These are phyloP conservation scores for Buceros bicornis DNA, from an alignment of 2,797 vertebrate species.

Conservation along the genomic window DNA sequence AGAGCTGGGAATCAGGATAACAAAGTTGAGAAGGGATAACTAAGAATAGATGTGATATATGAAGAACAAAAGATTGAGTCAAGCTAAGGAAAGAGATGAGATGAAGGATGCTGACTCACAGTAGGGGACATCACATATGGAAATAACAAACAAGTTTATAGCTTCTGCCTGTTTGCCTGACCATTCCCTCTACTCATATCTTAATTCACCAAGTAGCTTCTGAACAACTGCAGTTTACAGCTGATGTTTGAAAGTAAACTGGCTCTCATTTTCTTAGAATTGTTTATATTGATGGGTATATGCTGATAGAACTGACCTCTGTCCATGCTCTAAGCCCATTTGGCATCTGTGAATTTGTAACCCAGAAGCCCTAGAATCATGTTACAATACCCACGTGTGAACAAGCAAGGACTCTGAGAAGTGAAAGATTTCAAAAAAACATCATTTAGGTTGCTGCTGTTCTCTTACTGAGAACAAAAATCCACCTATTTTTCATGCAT, in stretches of 20 bases:
- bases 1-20: not conserved
- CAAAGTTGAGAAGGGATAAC: not conserved
- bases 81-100: not conserved
- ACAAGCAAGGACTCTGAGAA: not conserved
- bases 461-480: not conserved
- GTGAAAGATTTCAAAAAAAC: not conserved
- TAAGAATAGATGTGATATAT: not conserved
- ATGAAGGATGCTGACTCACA: not conserved
- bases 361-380: not conserved
- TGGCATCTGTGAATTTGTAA: not conserved
- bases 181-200: not conserved
- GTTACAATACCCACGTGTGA: not conserved
- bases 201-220: not conserved
- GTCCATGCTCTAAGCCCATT: not conserved
- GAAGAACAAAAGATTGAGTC: constrained; percentile 10
- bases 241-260: not conserved
- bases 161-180: not conserved
- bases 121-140: not conserved
- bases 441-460: not conserved
- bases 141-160: not conserved
- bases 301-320: not conserved
- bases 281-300: not conserved
- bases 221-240: not conserved
- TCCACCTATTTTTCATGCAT: not conserved
- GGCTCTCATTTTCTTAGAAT: not conserved